phyloP scores from a whole-genome alignment of 2,888 invertebrate genomes.

The Prionchulus punctatus region DNA sequence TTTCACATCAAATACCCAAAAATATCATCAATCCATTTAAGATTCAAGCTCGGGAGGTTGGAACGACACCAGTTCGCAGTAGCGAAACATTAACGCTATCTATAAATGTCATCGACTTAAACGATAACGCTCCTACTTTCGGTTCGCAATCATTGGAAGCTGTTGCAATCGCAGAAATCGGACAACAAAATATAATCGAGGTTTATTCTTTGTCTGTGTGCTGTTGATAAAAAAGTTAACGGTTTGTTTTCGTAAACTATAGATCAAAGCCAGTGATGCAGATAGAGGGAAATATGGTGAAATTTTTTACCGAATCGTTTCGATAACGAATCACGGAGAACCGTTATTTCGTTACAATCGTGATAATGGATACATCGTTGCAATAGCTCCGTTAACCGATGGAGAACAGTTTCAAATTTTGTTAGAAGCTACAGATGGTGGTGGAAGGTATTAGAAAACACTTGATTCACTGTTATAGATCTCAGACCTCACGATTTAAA shows the following conservation, averaged over 20 bases:
- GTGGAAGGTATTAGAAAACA: slow-evolving; percentile 15
- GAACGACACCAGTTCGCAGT: slow-evolving; percentile 24
- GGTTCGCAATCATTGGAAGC: no score
- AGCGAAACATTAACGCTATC: slow-evolving; percentile 25
- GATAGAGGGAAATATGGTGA: slow-evolving; percentile 18
- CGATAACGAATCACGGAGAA: slow-evolving; percentile 24
- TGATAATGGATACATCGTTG: slow-evolving; percentile 19
- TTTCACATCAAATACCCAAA: no score
- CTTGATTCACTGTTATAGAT: no score
- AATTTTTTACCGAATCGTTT: slow-evolving; percentile 4
- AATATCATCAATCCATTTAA: no score
- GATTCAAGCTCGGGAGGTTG: slow-evolving; percentile 30
- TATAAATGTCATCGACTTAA: slow-evolving; percentile 28
- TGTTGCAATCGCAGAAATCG: no score
- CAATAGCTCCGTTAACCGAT: slow-evolving; percentile 20
- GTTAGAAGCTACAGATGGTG: slow-evolving; percentile 21
- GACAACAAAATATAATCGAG: no score
- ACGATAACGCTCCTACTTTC: slow-evolving; percentile 26
- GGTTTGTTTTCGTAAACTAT: neutral
- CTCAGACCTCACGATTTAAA: no score
- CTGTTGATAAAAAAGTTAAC: neutral
- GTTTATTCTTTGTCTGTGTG: no score
- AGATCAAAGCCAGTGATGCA: slow-evolving; percentile 22
- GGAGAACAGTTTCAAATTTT: slow-evolving; percentile 25
- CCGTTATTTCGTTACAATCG: slow-evolving; percentile 25